These are phyloP conservation scores for Macrotrachela quadricornifera DNA, from an alignment of 1,140 invertebrate genomes.

Conservation along the genomic window DNA sequence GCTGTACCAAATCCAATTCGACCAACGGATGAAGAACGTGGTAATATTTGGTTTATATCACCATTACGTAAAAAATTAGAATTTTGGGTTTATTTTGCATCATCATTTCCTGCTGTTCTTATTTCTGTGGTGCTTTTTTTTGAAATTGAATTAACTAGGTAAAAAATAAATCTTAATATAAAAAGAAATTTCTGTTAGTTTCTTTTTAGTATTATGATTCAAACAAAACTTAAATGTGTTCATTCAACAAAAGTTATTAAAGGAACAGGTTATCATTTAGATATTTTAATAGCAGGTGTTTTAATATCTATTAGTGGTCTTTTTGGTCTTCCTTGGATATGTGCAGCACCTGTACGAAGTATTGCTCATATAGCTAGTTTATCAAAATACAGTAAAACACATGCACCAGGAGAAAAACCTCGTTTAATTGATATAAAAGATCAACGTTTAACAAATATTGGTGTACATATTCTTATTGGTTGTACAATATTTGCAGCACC, in stretches of 20 bases:
- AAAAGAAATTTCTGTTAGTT: background rate
- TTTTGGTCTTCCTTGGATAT: slow-evolving; percentile 23
- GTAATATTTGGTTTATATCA: slow-evolving; percentile 53
- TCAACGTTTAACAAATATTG: slow-evolving; percentile 30
- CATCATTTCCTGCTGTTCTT: slow-evolving; percentile 61
- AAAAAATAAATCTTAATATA: slow-evolving; percentile 7
- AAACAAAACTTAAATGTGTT: slow-evolving; percentile 6
- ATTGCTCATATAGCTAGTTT: slow-evolving; percentile 74
- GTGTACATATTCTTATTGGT: slow-evolving; percentile 26
- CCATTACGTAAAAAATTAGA: slow-evolving; percentile 41
- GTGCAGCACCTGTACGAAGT: slow-evolving; percentile 75
- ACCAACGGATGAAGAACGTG: slow-evolving; percentile 53
- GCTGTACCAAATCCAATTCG: slow-evolving; percentile 48
- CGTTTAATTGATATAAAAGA: slow-evolving; percentile 66
- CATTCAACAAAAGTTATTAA: slow-evolving; percentile 71
- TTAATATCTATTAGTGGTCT: background rate
- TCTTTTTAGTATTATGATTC: background rate
- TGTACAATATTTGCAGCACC: slow-evolving; percentile 46
- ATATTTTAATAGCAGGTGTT: slow-evolving; percentile 53
- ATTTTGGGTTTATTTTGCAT: slow-evolving; percentile 52
- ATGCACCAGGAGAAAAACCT: slow-evolving; percentile 81
- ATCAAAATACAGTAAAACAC: slow-evolving; percentile 47
- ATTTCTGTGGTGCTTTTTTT: slow-evolving; percentile 86
- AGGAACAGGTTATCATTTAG: slow-evolving; percentile 82
- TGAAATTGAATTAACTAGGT: slow-evolving; percentile 85